Conservation (phyloP, 1,140 invertebrate genomes). For the Hycleus cichorii region DNA sequence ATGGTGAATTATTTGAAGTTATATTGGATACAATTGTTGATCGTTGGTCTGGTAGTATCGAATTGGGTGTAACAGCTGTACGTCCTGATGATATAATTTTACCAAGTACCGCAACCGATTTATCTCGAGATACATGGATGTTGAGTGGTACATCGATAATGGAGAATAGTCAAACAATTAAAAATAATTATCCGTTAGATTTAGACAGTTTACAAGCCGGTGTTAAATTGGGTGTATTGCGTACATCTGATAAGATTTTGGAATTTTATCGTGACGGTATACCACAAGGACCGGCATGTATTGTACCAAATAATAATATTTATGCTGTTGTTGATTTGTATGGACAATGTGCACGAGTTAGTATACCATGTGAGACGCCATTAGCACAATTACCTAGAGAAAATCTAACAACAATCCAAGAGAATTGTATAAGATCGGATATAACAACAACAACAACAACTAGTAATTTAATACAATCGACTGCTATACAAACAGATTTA, state of each 20-base stretch:
- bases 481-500: conserved; percentile 30
- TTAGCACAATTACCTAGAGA: conserved; percentile 34
- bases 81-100: conserved; percentile 80
- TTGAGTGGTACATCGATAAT: conserved; percentile 75
- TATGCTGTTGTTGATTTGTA: conserved; percentile 94
- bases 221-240: conserved; percentile 80
- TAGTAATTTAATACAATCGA: conserved; percentile 30
- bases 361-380: conserved; percentile 41
- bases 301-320: conserved; percentile 70
- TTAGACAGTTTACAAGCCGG: conserved; percentile 70
- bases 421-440: conserved; percentile 34
- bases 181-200: conserved; percentile 77
- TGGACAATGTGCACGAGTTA: conserved; percentile 88
- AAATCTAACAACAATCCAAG: conserved; percentile 29
- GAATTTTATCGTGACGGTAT: conserved; percentile 89
- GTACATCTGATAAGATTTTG: conserved; percentile 72
- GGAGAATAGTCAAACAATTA: conserved; percentile 74
- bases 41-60: conserved; percentile 83
- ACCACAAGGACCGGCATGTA: conserved; percentile 82
- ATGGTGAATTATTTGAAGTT: conserved; percentile 90
- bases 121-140: conserved; percentile 89
- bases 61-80: conserved; percentile 66
- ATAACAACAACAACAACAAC: conserved; percentile 36
- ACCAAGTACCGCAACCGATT: conserved; percentile 85
- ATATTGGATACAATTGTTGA: conserved; percentile 87